Percentiles rank a stretch among this genome's conserved stretches.
These are phyloP conservation scores for Macroglossus sobrinus DNA, from an alignment of 2,113 vertebrate genomes.

Conservation along the genomic window DNA sequence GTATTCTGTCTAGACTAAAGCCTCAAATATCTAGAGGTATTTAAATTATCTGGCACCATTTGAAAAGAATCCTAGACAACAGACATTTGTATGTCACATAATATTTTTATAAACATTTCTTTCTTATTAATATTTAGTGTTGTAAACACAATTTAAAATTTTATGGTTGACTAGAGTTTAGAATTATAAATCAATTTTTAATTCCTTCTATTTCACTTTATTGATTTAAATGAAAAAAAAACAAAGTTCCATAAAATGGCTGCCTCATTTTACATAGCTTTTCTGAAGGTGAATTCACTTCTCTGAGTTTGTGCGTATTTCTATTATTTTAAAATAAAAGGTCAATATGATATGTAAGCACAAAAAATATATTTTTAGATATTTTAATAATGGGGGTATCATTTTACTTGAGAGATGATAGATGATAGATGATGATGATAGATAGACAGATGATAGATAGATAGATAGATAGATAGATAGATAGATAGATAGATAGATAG, in stretches of 20 bases:
- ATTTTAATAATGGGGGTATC: not conserved
- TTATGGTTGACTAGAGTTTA: not conserved
- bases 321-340: not conserved
- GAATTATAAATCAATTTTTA: not conserved
- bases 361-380: not conserved
- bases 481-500: not conserved
- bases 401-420: not conserved
- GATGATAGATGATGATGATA: not conserved
- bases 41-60: not conserved
- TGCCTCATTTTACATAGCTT: not conserved
- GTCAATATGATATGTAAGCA: not conserved
- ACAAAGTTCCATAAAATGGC: not conserved
- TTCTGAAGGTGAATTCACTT: not conserved
- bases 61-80: not conserved
- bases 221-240: not conserved
- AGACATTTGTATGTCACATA: not conserved
- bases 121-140: not conserved
- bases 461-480: not conserved
- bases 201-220: not conserved
- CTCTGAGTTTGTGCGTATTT: not conserved
- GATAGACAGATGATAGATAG: not conserved
- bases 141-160: not conserved
- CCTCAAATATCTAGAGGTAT: not conserved
- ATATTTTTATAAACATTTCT: not conserved
- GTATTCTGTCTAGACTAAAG: not conserved